Evolutionary conservation across 2,888 invertebrate genomes (phyloP).

Genomic region (Periphyllus acericola): DNA sequence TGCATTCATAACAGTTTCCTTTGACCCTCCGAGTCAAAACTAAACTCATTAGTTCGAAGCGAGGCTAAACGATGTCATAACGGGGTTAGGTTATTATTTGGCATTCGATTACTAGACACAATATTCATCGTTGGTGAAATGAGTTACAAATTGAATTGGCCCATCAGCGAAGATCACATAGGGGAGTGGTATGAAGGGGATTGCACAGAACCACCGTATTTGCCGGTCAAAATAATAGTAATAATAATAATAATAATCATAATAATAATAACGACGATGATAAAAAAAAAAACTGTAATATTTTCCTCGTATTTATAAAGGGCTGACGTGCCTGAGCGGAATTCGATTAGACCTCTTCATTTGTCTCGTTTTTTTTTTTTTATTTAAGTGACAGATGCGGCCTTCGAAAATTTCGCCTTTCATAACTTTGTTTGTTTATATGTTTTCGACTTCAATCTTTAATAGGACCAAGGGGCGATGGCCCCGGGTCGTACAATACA

Average conservation of each 20-base stretch:
- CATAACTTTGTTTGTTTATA: constrained; percentile 57
- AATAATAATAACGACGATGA: constrained; percentile 24
- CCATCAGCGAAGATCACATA: constrained; percentile 48
- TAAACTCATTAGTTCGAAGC: constrained; percentile 58
- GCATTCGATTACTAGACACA: constrained; percentile 60
- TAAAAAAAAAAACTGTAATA: constrained; percentile 41
- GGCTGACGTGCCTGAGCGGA: neutral
- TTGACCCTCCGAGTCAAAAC: constrained; percentile 53
- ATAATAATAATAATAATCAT: constrained; percentile 16
- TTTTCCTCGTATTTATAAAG: constrained; percentile 51
- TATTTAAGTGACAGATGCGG: constrained; percentile 57
- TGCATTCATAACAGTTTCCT: constrained; percentile 38
- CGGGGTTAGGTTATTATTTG: constrained; percentile 61
- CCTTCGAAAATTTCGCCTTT: constrained; percentile 43
- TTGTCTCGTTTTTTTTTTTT: constrained; percentile 44
- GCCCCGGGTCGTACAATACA: constrained; percentile 43
- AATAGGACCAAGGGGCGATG: constrained; percentile 43
- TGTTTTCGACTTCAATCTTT: constrained; percentile 60
- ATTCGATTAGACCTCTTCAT: constrained; percentile 58
- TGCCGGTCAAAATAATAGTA: constrained; percentile 57
- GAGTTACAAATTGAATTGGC: constrained; percentile 65
- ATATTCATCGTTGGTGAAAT: constrained; percentile 64
- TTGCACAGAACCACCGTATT: constrained; percentile 57
- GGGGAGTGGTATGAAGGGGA: constrained; percentile 46
- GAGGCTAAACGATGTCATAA: constrained; percentile 61